Base-by-base conservation (phyloP, 2,113 vertebrate genomes). In the Cercopithecus mona region DNA sequence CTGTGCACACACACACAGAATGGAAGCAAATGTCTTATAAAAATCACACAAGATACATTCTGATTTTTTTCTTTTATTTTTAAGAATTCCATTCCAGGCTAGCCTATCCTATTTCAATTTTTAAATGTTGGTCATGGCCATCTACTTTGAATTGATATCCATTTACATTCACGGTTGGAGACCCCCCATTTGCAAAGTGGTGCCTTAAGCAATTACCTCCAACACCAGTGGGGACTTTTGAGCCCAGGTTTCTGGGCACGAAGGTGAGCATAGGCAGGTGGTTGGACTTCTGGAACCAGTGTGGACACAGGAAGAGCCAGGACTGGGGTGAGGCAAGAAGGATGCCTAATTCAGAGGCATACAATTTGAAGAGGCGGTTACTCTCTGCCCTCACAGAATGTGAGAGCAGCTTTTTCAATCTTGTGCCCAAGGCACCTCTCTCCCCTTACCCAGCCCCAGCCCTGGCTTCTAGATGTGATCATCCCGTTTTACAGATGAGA, bases 341-440 rank as follows among this genome's bases (percentile, higher is more conserved):
- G 55, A 45, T 0, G 23, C 30, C 66, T 20, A 30, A n/a, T 38
- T 16, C 45, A n/a, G 8, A 87, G 52, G 9, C 16, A 6, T 12
- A 9, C 2, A 20, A 7, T 12, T 7, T 61, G 68, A 48, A 30
- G 45, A 20, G 43, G 50, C 0, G 0, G 35, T 12, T 1, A 1
- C 27, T 20, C 6, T 81, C 70, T 45, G n/a, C 0, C 3, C 17
- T n/a, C 25, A 45, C 3, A 50, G 30, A 48, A 30, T 43, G 57
- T n/a, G 30, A 61, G 22, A n/a, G n/a, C 0, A 11, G 55, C 14
- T 12, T 5, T 14, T 32, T 20, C 17, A 8, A 2, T 57, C 7
- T 48, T 40, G 9, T 8, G 0, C 10, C 2, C 35, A 5, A 13
- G 48, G 4, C 6, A 27, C 14, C 6, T 7, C 20, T 2, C 50